Evolutionary conservation across 2,797 vertebrate species (phyloP).

Genomic region (Cuniculus paca): DNA sequence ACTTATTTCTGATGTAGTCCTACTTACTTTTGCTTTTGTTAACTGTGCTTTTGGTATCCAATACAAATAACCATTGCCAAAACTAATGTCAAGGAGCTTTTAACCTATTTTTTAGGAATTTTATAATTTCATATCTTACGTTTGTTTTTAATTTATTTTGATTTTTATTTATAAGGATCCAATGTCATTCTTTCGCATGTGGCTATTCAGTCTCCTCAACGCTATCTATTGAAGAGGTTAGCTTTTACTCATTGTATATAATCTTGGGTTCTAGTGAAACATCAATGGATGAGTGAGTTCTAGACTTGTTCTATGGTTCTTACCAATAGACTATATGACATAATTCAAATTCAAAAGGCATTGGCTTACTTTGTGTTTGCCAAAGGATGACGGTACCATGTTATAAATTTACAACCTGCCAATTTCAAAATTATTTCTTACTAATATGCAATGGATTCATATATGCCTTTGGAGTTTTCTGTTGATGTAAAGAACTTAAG

Average conservation of each 20-base stretch:
- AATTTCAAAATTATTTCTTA: background rate
- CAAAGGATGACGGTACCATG: background rate
- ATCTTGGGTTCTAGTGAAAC: background rate
- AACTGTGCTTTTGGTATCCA: background rate
- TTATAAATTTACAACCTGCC: conserved; percentile 11
- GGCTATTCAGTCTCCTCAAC: background rate
- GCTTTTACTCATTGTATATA: background rate
- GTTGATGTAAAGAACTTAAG: conserved; percentile 18
- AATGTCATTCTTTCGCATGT: background rate
- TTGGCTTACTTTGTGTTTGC: background rate
- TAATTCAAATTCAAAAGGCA: background rate
- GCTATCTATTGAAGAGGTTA: background rate
- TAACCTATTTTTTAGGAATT: background rate
- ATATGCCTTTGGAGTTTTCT: conserved; percentile 36
- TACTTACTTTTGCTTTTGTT: background rate
- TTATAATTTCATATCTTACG: background rate
- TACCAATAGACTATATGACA: background rate
- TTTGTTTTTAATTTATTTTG: background rate
- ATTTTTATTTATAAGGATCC: background rate
- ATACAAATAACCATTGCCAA: background rate
- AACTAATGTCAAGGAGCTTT: background rate
- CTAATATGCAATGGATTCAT: background rate
- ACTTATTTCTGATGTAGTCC: background rate
- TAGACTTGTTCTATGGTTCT: background rate
- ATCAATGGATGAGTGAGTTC: background rate